Evolutionary conservation across 2,113 vertebrate species (phyloP).

Genomic region (Engraulis encrasicolus): DNA sequence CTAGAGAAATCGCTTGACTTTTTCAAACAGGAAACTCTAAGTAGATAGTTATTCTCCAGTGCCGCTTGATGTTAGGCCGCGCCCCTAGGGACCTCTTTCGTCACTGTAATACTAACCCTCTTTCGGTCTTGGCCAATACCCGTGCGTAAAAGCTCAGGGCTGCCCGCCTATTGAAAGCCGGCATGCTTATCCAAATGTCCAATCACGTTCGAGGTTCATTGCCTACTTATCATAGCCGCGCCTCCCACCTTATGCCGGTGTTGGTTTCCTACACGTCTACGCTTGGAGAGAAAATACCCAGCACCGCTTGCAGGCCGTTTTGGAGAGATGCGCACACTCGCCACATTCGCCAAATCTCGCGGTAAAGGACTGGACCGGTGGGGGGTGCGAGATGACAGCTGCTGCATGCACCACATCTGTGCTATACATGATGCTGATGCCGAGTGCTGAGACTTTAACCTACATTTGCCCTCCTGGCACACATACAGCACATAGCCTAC

Average conservation of each 20-base stretch:
- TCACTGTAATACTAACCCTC: background rate
- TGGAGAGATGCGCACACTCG: background rate
- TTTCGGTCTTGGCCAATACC: slow-evolving; percentile 59
- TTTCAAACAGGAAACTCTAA: slow-evolving; percentile 50
- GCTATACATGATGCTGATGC: too few relatives aligned
- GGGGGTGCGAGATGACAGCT: background rate
- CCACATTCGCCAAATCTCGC: background rate
- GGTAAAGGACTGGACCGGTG: background rate
- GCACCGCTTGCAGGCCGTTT: background rate
- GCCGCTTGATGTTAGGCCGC: slow-evolving; percentile 32
- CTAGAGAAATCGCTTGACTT: slow-evolving; percentile 33
- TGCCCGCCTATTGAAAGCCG: background rate
- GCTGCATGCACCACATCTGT: background rate
- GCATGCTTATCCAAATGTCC: background rate
- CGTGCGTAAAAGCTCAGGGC: slow-evolving; percentile 13
- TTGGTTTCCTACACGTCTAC: background rate
- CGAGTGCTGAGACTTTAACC: too few relatives aligned
- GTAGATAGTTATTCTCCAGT: slow-evolving; percentile 26
- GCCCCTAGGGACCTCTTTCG: slow-evolving; percentile 25
- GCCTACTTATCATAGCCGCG: background rate
- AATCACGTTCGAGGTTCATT: background rate
- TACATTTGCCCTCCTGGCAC: too few relatives aligned
- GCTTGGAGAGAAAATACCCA: background rate
- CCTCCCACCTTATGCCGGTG: background rate
- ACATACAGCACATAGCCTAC: too few relatives aligned